These are phyloP conservation scores for Lasioglossum morio DNA, from an alignment of 2,888 invertebrate genomes.

Conservation along the genomic window DNA sequence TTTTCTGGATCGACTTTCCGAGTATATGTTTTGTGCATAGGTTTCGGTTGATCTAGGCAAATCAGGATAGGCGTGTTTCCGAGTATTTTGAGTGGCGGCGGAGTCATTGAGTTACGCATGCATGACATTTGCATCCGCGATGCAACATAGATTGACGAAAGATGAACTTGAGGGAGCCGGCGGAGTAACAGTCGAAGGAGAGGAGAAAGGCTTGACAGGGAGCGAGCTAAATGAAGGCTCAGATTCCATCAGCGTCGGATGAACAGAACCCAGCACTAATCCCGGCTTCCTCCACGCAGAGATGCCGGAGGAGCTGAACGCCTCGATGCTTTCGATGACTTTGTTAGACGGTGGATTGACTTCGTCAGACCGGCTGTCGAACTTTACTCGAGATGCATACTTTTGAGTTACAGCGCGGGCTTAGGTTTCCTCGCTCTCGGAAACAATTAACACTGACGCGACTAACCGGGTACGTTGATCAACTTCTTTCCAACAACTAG, in stretches of 20 bases:
- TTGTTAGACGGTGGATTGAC: slow-evolving; percentile 76
- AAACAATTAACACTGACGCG: slow-evolving; percentile 17
- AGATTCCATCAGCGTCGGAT: slow-evolving; percentile 51
- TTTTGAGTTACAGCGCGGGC: slow-evolving; percentile 55
- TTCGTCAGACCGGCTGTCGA: slow-evolving; percentile 74
- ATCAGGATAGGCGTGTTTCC: not conserved
- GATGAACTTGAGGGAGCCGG: not conserved
- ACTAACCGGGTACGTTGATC: not conserved
- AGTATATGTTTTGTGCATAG: not conserved
- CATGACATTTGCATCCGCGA: slow-evolving; percentile 3
- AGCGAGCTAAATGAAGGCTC: slow-evolving; percentile 24
- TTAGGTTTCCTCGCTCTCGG: slow-evolving; percentile 31
- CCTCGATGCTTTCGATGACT: slow-evolving; percentile 70
- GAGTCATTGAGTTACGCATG: not conserved
- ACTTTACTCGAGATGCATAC: slow-evolving; percentile 69
- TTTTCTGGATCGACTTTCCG: too few species aligned
- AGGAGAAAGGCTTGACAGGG: not conserved
- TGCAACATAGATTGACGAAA: not conserved
- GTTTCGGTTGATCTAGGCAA: not conserved
- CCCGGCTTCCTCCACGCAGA: slow-evolving; percentile 36
- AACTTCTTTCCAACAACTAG: not conserved
- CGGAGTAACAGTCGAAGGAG: not conserved
- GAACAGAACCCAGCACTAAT: slow-evolving; percentile 53
- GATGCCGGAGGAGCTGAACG: slow-evolving; percentile 44
- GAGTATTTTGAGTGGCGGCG: not conserved